Base-by-base conservation (phyloP, 2,113 vertebrate species). In the Perognathus longimembris region DNA sequence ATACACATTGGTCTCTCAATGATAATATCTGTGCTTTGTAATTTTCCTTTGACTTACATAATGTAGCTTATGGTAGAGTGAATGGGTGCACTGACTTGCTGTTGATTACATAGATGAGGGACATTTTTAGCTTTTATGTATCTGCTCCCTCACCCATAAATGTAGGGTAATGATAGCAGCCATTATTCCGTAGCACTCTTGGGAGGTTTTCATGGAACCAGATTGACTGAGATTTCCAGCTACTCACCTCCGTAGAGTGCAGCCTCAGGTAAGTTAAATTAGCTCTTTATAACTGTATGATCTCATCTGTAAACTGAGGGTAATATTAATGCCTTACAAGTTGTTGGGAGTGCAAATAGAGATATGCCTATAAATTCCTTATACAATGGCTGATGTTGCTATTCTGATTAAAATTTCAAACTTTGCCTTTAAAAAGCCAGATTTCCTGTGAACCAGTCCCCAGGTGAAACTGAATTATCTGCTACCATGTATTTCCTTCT, bases 321-420 rank as follows among this genome's bases (percentile, higher is more conserved):
- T 71, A 85, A 67, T 42, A 91, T 66, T 74, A 69, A 30, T 38
- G 75, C 34, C 15, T 84, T 76, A 84, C 6, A 90, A 45, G 45
- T 77, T 77, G 5, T 78, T 73, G 30, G 59, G 45, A 80, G 40
- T 50, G 61, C 28, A 45, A 73, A 92, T 85, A 77, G 38, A 92
- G 7, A 84, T 54, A 83, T 57, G 26, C 40, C 64, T 57, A 15
- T 20, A 77, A 85, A 85, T 6, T 82, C 17, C 26, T 82, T 85
- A 85, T 24, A 79, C 9, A 83, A 45, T 71, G 79, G 22, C 42
- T 82, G 20, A 34, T 89, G 17, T 90, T 86, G 28, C 61, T 95
- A 91, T 75, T 74, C 74, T 66, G n/a, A 91, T 80, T 87, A 80
- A 88, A 54, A 6, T 63, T 57, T 77, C 74, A 92, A 80, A 94